A percentile compares a stretch with the other conserved stretches of the same genome.
Conservation (phyloP, 2,113 vertebrate genomes). For the Chlorocebus sabaeus region DNA sequence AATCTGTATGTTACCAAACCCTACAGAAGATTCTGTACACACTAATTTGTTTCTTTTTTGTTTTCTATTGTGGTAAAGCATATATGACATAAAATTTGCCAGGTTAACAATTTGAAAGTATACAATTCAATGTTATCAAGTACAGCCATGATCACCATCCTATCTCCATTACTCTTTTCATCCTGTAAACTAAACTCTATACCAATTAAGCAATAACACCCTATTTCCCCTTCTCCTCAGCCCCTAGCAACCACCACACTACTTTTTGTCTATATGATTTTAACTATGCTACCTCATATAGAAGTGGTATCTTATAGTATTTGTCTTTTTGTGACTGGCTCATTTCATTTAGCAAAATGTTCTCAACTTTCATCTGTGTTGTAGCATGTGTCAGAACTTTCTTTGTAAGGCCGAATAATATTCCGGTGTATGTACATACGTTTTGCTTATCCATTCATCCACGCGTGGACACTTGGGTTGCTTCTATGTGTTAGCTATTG, state of each 20-base stretch:
- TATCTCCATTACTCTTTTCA: neutral
- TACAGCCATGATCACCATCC: neutral
- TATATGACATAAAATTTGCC: neutral
- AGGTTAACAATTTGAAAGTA: neutral
- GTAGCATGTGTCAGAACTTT: too few relatives aligned
- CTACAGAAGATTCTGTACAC: neutral
- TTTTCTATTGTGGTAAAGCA: neutral
- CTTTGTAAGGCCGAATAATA: too few relatives aligned
- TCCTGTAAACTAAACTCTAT: neutral
- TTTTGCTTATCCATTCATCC: too few relatives aligned
- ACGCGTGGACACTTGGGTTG: too few relatives aligned
- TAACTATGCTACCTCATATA: neutral
- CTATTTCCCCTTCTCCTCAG: too few relatives aligned
- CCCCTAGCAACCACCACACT: too few relatives aligned
- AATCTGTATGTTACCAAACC: neutral
- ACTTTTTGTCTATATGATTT: neutral
- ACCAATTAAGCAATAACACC: too few relatives aligned
- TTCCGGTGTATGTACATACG: too few relatives aligned
- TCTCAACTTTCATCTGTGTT: too few relatives aligned
- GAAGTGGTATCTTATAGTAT: neutral
- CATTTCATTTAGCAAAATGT: too few relatives aligned
- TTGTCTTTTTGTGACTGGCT: neutral
- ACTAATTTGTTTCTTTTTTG: neutral
- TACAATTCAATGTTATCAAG: too few relatives aligned
- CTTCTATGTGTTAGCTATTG: too few relatives aligned